phyloP scores from a whole-genome alignment of 2,797 vertebrate species.

The Passerculus sandwichensis region DNA sequence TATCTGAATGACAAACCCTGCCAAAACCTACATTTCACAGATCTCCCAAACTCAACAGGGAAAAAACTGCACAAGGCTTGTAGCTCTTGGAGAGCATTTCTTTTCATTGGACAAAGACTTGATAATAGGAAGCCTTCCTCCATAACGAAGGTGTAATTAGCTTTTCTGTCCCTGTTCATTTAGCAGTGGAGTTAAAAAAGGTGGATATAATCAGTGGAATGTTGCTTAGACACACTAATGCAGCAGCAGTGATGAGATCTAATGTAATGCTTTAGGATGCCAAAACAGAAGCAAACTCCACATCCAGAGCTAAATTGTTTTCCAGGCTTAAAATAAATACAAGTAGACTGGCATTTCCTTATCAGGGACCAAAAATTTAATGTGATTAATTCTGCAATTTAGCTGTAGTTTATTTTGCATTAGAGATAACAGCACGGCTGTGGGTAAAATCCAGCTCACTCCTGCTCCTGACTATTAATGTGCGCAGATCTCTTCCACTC shows the following conservation, averaged over 20 bases:
- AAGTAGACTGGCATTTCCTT: slow-evolving; percentile 40
- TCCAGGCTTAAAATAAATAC: slow-evolving; percentile 56
- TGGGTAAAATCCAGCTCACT: slow-evolving; percentile 30
- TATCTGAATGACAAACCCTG: not conserved
- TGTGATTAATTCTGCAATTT: slow-evolving; percentile 67
- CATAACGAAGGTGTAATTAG: slow-evolving; percentile 14
- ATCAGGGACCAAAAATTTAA: slow-evolving; percentile 40
- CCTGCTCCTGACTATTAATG: slow-evolving; percentile 19
- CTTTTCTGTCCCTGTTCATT: slow-evolving; percentile 40
- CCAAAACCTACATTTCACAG: not conserved
- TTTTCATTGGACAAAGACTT: not conserved
- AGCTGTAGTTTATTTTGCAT: slow-evolving; percentile 34
- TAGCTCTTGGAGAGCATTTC: accelerated
- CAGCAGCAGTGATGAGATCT: not conserved
- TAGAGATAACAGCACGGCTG: slow-evolving; percentile 49
- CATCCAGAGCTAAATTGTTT: slow-evolving; percentile 54
- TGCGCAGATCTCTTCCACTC: not conserved
- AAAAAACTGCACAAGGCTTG: not conserved
- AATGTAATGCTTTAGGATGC: not conserved
- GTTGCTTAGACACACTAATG: slow-evolving; percentile 12
- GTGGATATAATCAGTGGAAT: slow-evolving; percentile 6
- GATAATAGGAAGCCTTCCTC: not conserved
- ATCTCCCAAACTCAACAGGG: not conserved
- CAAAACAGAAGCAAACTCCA: slow-evolving; percentile 5
- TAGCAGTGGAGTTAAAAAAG: slow-evolving; percentile 17